Base-by-base conservation (phyloP, 2,113 vertebrate species). In the Grus americana region DNA sequence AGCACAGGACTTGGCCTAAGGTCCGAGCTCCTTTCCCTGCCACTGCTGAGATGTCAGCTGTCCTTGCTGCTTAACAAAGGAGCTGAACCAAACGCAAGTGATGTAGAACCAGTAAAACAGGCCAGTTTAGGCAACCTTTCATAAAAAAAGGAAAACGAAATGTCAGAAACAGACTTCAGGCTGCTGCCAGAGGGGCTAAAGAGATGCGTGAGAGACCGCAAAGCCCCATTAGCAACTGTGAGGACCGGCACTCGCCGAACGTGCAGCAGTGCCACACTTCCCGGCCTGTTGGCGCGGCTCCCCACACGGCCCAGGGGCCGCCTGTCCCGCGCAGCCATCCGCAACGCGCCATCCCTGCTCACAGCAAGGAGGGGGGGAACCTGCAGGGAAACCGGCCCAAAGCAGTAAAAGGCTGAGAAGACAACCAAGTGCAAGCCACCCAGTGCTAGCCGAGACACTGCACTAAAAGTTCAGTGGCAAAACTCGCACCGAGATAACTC, bases 301-400 rank as follows among this genome's bases (percentile, higher is more conserved):
- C 55, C 42, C 16, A 36, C 30, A 40, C 15, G 13, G 61, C 46
- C 52, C 59, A 52, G 57, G 22, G 57, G 47, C 54, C 58, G 59
- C 70, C 61, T 26, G 58, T 7, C 10, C 15, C 2, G 0, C 2
- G 4, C 34, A 34, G 27, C 61, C 47, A 3, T 34, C 46, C 57
- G 47, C 88, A 44, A 7, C 0, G 2, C 24, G 14, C 7, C 46
- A 32, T 2, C 0, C 44, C 8, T 5, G 12, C 27, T 20, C 3
- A 1, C 49, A 52, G 81, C 29, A 57, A 30, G 6, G 11, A 32
- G 18, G 22, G 40, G 30, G 34, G 6, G 4, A 71, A 57, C 44
- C 27, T 67, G 52, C 27, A 72, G 46, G 22, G 36, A 58, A 75
- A 23, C 6, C 5, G 34, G 34, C 32, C 30, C 2, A 0, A 52